Evolutionary conservation across 2,888 invertebrate species (phyloP).

Genomic region (Lottia scabra): DNA sequence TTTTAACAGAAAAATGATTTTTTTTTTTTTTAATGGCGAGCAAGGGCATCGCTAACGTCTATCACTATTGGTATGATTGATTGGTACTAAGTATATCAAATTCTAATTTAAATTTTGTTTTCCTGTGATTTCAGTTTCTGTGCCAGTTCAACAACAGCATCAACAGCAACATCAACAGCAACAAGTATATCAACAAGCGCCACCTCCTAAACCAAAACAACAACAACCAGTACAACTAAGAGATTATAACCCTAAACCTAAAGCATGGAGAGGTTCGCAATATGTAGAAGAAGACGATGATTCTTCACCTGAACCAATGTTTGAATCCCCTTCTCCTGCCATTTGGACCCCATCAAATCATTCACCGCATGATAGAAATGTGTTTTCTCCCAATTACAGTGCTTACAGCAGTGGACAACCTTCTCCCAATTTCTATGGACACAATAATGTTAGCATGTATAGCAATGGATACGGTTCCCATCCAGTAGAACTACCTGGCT

Average conservation of each 20-base stretch:
- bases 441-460: neutral
- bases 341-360: neutral
- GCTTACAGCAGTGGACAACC: neutral
- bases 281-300: neutral
- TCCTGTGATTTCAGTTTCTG: constrained; percentile 13
- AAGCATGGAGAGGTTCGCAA: constrained; percentile 37
- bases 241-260: constrained; percentile 50
- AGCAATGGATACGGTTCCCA: neutral
- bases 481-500: constrained; percentile 10
- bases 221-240: constrained; percentile 25
- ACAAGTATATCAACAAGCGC: too few relatives aligned
- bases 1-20: too few relatives aligned
- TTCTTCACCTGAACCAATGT: neutral
- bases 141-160: neutral
- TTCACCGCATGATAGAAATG: neutral
- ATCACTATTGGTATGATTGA: too few relatives aligned
- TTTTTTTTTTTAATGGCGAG: too few relatives aligned
- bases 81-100: neutral
- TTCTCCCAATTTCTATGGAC: neutral
- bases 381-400: neutral
- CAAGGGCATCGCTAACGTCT: too few relatives aligned
- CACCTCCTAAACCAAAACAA: neutral
- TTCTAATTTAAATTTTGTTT: neutral
- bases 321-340: neutral
- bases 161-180: neutral